These are phyloP conservation scores for Drosophila biarmipes DNA, from an alignment of 1,140 invertebrate species.

Conservation along the genomic window DNA sequence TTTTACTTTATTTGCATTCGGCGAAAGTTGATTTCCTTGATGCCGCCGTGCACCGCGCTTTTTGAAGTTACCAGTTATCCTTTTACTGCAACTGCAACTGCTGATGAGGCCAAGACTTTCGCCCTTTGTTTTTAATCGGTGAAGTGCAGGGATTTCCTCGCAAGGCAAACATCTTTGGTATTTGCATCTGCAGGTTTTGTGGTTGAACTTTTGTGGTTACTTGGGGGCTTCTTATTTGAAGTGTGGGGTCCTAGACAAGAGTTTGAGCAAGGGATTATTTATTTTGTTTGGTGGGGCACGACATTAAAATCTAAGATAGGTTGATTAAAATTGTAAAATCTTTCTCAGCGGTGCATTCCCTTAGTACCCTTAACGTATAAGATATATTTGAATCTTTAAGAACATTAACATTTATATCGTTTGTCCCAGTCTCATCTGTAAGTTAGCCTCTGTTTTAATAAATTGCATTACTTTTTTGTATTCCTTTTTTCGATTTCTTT, in stretches of 20 bases:
- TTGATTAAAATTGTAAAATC: not conserved
- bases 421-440: no score
- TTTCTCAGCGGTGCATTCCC: not conserved
- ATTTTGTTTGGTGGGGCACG: not conserved
- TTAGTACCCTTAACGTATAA: not conserved
- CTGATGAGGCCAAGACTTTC: slow-evolving; percentile 42
- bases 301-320: not conserved
- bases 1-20: slow-evolving; percentile 50
- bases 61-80: slow-evolving; percentile 43
- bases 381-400: no score
- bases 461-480: not conserved
- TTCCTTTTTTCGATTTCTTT: not conserved
- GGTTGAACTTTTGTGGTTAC: slow-evolving; percentile 44
- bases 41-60: slow-evolving; percentile 17
- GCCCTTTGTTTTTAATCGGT: slow-evolving; percentile 71
- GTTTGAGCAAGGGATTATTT: slow-evolving; percentile 8
- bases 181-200: slow-evolving; percentile 34
- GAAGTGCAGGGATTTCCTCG: slow-evolving; percentile 55
- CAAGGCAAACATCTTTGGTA: slow-evolving; percentile 42
- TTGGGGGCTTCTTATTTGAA: not conserved
- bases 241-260: not conserved
- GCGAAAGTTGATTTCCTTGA: slow-evolving; percentile 45
- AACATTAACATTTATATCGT: no score
- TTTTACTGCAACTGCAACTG: slow-evolving; percentile 32
- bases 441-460: not conserved